These are phyloP conservation scores for Anastrepha obliqua DNA, from an alignment of 1,140 invertebrate genomes.

Conservation along the genomic window DNA sequence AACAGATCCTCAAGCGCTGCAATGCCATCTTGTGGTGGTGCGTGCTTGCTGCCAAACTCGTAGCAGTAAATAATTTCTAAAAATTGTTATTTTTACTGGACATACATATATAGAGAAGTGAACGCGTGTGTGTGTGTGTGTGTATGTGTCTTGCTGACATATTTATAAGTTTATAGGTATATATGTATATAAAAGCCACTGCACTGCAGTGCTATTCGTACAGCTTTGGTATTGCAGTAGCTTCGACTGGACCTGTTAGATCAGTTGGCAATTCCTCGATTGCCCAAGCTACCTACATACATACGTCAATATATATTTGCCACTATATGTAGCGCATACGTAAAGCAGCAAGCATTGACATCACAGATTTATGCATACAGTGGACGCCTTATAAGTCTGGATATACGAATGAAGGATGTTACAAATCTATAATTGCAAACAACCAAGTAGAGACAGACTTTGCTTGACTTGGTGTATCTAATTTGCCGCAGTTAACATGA, in stretches of 20 bases:
- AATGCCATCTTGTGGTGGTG: background rate
- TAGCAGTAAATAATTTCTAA: conserved; percentile 47
- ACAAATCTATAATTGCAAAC: too few relatives aligned
- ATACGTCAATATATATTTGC: background rate
- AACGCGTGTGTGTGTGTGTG: background rate
- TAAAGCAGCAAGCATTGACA: background rate
- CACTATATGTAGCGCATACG: too few relatives aligned
- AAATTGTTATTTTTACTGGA: background rate
- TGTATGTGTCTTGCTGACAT: background rate
- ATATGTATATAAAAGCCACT: background rate
- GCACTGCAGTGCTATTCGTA: background rate
- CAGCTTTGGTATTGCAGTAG: background rate
- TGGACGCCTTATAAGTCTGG: too few relatives aligned
- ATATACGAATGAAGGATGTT: too few relatives aligned
- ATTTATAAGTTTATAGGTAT: background rate
- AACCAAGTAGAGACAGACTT: too few relatives aligned
- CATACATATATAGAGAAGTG: background rate
- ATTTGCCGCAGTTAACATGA: too few relatives aligned
- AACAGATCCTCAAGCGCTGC: background rate
- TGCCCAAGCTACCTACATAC: conserved; percentile 10
- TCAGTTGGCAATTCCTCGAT: conserved; percentile 1
- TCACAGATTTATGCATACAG: background rate
- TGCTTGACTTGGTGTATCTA: too few relatives aligned
- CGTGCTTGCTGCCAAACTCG: background rate
- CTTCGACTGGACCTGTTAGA: background rate